Percentiles rank a stretch among this genome's conserved stretches.
Conservation (phyloP, 2,797 vertebrate genomes). For the Rhabdophis nuchalis region DNA sequence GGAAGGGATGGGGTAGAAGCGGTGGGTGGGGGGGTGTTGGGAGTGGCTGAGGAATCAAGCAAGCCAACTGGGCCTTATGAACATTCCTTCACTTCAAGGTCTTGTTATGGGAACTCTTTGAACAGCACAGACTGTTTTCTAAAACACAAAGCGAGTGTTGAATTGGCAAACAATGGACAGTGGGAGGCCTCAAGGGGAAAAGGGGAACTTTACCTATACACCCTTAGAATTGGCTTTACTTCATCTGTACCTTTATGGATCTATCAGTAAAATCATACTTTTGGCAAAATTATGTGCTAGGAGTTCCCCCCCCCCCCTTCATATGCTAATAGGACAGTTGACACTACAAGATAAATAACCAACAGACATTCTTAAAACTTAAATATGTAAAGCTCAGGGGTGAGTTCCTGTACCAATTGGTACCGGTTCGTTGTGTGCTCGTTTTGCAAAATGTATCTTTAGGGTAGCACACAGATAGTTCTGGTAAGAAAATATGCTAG, state of each 20-base stretch:
- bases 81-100: background rate
- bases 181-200: background rate
- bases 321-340: no score
- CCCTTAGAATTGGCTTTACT: background rate
- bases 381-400: background rate
- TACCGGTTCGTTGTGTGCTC: no score
- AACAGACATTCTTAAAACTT: background rate
- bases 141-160: background rate
- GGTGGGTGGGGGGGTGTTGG: background rate
- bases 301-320: no score
- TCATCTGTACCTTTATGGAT: background rate
- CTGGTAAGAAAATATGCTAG: background rate
- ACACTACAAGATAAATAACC: background rate
- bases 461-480: constrained; percentile 17
- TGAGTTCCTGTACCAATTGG: no score
- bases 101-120: background rate
- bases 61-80: background rate
- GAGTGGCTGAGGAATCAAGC: background rate
- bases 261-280: background rate
- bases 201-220: background rate
- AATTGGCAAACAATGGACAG: background rate
- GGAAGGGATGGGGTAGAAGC: background rate
- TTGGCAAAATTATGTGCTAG: background rate
- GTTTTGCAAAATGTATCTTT: background rate
- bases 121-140: background rate